Conservation (phyloP, 2,113 vertebrate species). For the Prionailurus viverrinus region DNA sequence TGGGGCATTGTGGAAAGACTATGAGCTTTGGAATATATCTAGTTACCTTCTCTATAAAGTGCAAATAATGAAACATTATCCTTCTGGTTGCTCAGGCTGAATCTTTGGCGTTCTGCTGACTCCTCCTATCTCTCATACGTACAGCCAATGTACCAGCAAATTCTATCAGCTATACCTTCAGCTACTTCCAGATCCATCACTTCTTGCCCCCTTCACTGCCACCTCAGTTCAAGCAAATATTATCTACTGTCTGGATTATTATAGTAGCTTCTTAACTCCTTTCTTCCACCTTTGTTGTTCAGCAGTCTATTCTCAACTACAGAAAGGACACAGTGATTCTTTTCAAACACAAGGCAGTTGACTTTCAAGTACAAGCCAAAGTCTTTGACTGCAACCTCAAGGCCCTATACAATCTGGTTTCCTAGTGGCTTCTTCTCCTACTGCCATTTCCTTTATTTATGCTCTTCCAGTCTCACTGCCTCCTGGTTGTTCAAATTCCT, state of each 20-base stretch:
- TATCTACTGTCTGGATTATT: not conserved
- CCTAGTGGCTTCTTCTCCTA: no score
- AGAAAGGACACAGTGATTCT: not conserved
- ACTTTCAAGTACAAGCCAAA: not conserved
- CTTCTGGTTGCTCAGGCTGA: not conserved
- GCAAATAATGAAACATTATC: not conserved
- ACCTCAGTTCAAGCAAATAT: not conserved
- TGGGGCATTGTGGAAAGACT: not conserved
- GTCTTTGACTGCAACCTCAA: not conserved
- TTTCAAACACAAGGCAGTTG: not conserved
- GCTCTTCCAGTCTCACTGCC: not conserved
- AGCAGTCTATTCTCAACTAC: not conserved
- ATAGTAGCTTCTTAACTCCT: not conserved
- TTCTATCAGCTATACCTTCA: not conserved
- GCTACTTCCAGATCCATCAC: not conserved
- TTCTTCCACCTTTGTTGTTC: not conserved
- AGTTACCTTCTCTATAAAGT: constrained; percentile 21
- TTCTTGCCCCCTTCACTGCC: not conserved
- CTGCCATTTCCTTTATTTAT: not conserved
- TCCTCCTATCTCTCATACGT: not conserved
- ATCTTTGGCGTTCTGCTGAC: not conserved
- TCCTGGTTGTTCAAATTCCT: not conserved
- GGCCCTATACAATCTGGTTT: not conserved
- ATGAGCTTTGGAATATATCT: not conserved
- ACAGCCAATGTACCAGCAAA: not conserved